Evolutionary conservation across 2,888 invertebrate genomes (phyloP).

Genomic region (Cerastoderma edule): DNA sequence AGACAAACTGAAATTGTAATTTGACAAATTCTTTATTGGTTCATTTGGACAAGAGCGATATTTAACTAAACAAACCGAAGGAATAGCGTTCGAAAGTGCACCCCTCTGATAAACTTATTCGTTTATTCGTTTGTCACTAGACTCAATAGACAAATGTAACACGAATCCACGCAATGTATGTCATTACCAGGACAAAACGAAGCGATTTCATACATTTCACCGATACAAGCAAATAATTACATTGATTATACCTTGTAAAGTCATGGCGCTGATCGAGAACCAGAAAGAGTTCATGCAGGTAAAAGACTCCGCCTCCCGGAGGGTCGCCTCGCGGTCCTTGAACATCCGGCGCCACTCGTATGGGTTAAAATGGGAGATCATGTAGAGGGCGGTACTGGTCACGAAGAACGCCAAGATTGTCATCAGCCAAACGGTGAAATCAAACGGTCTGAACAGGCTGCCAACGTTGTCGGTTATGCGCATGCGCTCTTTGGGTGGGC

Average conservation of each 20-base stretch:
- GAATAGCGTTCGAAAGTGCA: too few relatives aligned
- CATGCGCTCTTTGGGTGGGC: constrained; percentile 56
- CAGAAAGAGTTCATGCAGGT: constrained; percentile 78
- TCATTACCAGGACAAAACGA: too few relatives aligned
- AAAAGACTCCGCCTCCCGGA: constrained; percentile 77
- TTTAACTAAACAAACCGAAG: too few relatives aligned
- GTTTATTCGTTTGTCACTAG: too few relatives aligned
- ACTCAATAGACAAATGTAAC: too few relatives aligned
- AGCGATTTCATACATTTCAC: too few relatives aligned
- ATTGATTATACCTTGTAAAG: constrained; percentile 72
- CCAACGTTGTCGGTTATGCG: constrained; percentile 63
- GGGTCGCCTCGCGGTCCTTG: constrained; percentile 71
- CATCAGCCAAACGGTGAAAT: constrained; percentile 74
- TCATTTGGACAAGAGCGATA: too few relatives aligned
- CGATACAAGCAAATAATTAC: neutral
- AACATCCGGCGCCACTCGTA: constrained; percentile 77
- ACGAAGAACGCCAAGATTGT: constrained; percentile 69
- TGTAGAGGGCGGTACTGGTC: constrained; percentile 71
- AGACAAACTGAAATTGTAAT: too few relatives aligned
- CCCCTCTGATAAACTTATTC: too few relatives aligned
- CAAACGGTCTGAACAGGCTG: constrained; percentile 68
- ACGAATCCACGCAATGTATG: too few relatives aligned
- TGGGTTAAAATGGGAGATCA: constrained; percentile 75
- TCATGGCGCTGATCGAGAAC: constrained; percentile 71
- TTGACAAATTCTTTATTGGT: too few relatives aligned